Evolutionary conservation across 2,888 invertebrate genomes (phyloP).

Genomic region (Napeogenes sylphis): DNA sequence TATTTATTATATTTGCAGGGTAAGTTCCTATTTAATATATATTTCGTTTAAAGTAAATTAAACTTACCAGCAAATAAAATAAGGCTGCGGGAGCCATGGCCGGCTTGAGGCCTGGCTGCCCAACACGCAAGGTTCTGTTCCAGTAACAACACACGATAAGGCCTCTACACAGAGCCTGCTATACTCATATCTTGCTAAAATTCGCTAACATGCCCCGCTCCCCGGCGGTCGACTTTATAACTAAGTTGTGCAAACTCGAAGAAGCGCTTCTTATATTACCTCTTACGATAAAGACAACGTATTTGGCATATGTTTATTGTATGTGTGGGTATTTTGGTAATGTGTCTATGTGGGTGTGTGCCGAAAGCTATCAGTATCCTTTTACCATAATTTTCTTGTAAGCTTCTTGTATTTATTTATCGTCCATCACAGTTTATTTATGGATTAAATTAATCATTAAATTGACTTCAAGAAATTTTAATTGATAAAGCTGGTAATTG

Average conservation of each 20-base stretch:
- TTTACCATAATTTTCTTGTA: constrained; percentile 36
- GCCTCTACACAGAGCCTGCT: constrained; percentile 45
- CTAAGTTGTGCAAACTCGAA: constrained; percentile 76
- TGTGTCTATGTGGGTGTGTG: constrained; percentile 22
- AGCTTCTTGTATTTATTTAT: constrained; percentile 11
- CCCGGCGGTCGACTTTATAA: constrained; percentile 67
- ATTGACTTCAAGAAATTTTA: not conserved
- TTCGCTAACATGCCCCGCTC: constrained; percentile 70
- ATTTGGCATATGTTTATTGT: constrained; percentile 65
- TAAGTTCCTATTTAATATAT: not conserved
- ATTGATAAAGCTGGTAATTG: too few species aligned
- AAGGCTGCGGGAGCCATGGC: constrained; percentile 70
- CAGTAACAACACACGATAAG: constrained; percentile 49
- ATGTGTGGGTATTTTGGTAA: constrained; percentile 64
- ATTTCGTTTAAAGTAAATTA: constrained; percentile 4
- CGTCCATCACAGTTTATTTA: not conserved
- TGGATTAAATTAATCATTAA: not conserved
- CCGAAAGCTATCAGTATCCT: constrained; percentile 36
- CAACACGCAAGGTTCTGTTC: constrained; percentile 39
- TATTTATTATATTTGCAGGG: not conserved
- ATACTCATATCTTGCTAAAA: constrained; percentile 54
- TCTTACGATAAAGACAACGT: constrained; percentile 75
- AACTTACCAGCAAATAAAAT: constrained; percentile 66
- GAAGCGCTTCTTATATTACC: constrained; percentile 77
- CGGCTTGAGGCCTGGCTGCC: constrained; percentile 58